These are phyloP conservation scores for Corella eumyota DNA, from an alignment of 23 tunicate species.

Conservation along the genomic window DNA sequence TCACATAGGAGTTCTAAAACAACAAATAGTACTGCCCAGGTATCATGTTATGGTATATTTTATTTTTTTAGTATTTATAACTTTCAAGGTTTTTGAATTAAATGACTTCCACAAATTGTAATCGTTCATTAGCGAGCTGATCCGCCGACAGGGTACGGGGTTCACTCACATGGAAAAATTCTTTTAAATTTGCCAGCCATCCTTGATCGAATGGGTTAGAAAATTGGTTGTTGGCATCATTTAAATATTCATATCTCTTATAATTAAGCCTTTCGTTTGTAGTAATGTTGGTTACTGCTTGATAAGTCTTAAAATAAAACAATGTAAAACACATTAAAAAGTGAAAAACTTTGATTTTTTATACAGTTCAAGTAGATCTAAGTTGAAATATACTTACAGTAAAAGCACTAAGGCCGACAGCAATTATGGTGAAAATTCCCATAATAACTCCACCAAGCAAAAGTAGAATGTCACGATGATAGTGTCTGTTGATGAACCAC, in stretches of 20 bases:
- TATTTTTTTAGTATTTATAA: too few relatives aligned
- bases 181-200: conserved; percentile 34
- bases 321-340: neutral
- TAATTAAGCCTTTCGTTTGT: conserved; percentile 74
- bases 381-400: conserved; percentile 48
- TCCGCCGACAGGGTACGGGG: too few relatives aligned
- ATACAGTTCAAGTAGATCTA: neutral
- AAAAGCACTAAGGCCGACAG: conserved; percentile 20
- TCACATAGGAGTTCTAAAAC: too few relatives aligned
- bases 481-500: conserved; percentile 31
- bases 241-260: conserved; percentile 71
- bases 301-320: conserved; percentile 22
- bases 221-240: conserved; percentile 82
- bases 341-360: neutral
- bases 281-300: conserved; percentile 76
- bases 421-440: conserved; percentile 41
- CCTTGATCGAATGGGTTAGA: conserved; percentile 97
- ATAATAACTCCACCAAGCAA: conserved; percentile 60
- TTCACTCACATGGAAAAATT: conserved; percentile 82
- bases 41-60: too few relatives aligned
- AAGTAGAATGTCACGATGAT: conserved; percentile 35
- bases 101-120: too few relatives aligned
- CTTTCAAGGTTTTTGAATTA: too few relatives aligned
- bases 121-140: too few relatives aligned
- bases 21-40: too few relatives aligned